phyloP scores from a whole-genome alignment of 2,113 vertebrate species.

The Centropristis striata region DNA sequence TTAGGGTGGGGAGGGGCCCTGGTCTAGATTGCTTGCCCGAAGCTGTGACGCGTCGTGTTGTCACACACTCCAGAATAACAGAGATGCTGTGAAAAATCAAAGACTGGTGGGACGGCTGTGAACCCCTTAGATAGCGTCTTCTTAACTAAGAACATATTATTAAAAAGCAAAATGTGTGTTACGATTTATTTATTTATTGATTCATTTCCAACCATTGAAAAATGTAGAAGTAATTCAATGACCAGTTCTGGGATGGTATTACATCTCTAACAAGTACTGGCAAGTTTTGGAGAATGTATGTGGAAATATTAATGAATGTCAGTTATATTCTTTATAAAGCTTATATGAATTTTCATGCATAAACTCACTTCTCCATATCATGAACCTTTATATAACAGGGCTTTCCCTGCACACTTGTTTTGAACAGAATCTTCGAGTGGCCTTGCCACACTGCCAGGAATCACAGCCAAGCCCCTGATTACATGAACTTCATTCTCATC shows the following conservation, averaged over 20 bases:
- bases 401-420: background rate
- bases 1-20: constrained; percentile 87
- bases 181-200: background rate
- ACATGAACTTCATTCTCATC: background rate
- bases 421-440: background rate
- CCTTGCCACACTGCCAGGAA: background rate
- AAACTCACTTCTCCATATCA: background rate
- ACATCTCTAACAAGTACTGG: background rate
- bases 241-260: background rate
- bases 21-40: constrained; percentile 84
- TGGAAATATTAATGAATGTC: background rate
- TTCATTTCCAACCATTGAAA: constrained; percentile 6
- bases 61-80: constrained; percentile 85
- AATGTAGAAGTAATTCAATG: background rate
- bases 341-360: background rate
- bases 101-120: constrained; percentile 6
- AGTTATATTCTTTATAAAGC: background rate
- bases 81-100: constrained; percentile 60
- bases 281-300: background rate
- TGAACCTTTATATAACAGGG: background rate
- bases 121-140: constrained; percentile 30
- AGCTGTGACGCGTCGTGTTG: constrained; percentile 85
- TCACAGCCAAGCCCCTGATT: background rate
- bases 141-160: constrained; percentile 24
- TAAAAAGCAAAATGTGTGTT: constrained; percentile 1